Evolutionary conservation across 2,888 invertebrate genomes (phyloP), one percentile per base, ranked within the genome.

Genomic region (Drosophila mimetica): DNA sequence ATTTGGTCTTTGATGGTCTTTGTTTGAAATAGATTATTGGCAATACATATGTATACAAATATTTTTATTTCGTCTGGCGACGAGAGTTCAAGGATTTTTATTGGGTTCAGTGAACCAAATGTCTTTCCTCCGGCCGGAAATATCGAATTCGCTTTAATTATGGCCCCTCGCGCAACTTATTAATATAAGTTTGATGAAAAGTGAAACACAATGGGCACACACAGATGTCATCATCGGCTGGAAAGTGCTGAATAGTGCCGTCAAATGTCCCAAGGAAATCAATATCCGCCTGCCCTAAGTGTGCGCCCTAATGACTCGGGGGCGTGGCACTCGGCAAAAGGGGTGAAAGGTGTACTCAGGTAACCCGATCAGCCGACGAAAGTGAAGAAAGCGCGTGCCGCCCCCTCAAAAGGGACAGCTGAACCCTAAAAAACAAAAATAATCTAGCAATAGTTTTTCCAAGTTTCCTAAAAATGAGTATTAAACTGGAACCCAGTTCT

Each of bases 121-220:
- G 46, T 41, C 71, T 63, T 32, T 53, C 50, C 63, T 47, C 53
- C 70, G 70, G 73, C 77, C 89, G 89, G 89, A 89, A 89, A 89
- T 90, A 89, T 89, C 85, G 70, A 89, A 89, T 90, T 86, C 78
- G 66, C 75, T 76, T 85, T 88, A 89, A 89, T 88, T 88, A 88
- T 52, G 88, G 51, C 58, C 53, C 70, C 60, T 61, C 46, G 71
- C 55, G 54, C 61, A 72, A 74, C 59, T 86, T 88, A 85, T 88
- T 88, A 85, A 88, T 88, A 88, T 88, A 85, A 77, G 70, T 79
- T 75, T 85, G 81, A 80, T 75, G 82, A 81, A 82, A 82, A 82
- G 81, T 82, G 81, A 82, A 82, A 87, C 74, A 78, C 81, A 82
- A 77, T 80, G 78, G 58, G 47, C 77, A 34, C 28, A 20, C 71